Evolutionary conservation across 2,113 vertebrate genomes (phyloP).

Genomic region (Urocynchramus pylzowi): DNA sequence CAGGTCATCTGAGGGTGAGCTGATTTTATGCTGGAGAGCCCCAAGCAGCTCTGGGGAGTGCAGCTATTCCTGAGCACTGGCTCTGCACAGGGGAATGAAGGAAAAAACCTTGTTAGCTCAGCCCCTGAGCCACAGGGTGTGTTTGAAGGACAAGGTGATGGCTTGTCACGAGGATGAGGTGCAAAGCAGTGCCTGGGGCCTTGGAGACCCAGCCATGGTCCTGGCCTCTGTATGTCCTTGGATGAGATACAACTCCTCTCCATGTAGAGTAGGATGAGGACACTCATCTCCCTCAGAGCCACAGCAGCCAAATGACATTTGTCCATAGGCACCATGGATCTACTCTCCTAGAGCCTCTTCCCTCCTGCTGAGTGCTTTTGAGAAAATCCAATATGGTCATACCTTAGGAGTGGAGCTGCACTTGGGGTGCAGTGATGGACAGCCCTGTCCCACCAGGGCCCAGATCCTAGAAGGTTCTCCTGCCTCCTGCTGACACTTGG

Average conservation of each 20-base stretch:
- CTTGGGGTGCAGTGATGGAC: not conserved
- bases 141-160: not conserved
- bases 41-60: not conserved
- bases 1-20: not conserved
- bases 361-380: not conserved
- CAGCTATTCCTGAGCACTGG: not conserved
- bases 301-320: not conserved
- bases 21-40: not conserved
- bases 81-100: not conserved
- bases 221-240: not conserved
- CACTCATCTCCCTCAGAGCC: not conserved
- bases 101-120: not conserved
- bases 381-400: not conserved
- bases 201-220: not conserved
- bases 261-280: not conserved
- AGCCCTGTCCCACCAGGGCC: not conserved
- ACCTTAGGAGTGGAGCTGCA: not conserved
- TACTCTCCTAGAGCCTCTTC: not conserved
- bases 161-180: not conserved
- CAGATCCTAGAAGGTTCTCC: not conserved
- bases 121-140: accelerated
- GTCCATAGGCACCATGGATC: not conserved
- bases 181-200: not conserved
- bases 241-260: not conserved
- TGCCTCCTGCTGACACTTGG: not conserved